These are phyloP conservation scores for Pygoscelis antarcticus DNA, from an alignment of 2,113 vertebrate species.

Conservation along the genomic window DNA sequence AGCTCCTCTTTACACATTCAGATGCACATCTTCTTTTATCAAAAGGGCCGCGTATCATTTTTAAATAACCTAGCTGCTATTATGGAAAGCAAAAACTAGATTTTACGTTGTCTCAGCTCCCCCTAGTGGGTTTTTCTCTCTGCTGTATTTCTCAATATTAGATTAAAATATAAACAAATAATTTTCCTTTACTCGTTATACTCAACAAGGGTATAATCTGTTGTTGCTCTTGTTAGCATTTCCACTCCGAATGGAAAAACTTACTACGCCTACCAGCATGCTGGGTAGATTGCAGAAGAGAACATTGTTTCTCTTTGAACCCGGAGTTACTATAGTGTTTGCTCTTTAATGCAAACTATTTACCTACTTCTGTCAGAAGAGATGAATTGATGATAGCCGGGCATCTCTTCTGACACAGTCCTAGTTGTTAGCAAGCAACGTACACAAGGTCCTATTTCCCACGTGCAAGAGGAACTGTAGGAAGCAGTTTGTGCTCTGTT, in stretches of 20 bases:
- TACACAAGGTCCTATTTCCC: background rate
- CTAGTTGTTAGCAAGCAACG: background rate
- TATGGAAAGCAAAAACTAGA: background rate
- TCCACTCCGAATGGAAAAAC: background rate
- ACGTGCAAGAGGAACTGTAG: background rate
- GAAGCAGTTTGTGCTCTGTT: background rate
- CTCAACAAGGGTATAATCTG: background rate
- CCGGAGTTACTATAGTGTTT: background rate
- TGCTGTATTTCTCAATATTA: background rate
- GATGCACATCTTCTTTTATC: background rate
- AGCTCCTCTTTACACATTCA: background rate
- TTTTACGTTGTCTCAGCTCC: constrained; percentile 43
- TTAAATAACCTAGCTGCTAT: background rate
- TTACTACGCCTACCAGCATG: background rate
- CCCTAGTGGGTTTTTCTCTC: constrained; percentile 51
- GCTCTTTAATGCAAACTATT: background rate
- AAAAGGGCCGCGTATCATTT: background rate
- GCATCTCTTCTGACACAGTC: background rate
- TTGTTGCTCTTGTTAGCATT: background rate
- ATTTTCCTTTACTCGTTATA: background rate
- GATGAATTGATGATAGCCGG: background rate
- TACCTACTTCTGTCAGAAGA: background rate
- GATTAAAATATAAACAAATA: background rate
- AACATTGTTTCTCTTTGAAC: background rate
- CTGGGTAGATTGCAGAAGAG: background rate